Evolutionary conservation across 2,113 vertebrate species (phyloP), one percentile per base, ranked within the genome.

Genomic region (Neogobius melanostomus): DNA sequence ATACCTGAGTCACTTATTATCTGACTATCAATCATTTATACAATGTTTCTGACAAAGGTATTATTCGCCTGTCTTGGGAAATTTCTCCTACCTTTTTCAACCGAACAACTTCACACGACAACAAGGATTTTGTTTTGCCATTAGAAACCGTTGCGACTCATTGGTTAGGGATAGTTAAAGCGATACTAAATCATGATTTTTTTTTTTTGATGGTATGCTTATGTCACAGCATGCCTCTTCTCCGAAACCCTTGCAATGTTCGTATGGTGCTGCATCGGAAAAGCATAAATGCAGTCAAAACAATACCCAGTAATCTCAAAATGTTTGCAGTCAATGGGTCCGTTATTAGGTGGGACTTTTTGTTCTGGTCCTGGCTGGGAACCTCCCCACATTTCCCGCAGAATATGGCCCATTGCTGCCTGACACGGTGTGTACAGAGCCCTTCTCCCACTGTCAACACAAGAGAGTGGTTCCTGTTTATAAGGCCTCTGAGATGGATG

Each of bases 391-490:
- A 85, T 15, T 44, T 60, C 57, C 81, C 73, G 71, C 68, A 76
- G 85, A 76, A 80, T 87, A 80, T 87, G 79, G 87, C 86, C 86
- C 74, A 69, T 57, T 80, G 63, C 11, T 65, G 68, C 44, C 72
- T 69, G 71, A 85, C 75, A 72, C 71, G 68, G 7, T 84, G 84
- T 89, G 69, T 85, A 87, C 68, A 79, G 68, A 80, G 68, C 76
- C 69, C 81, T 66, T 75, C 74, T 82, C 81, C 82, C 77, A 71
- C 84, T 87, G 82, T 89, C 85, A 86, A 87, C 82, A 80, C 81
- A 62, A 42, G 78, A 59, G 71, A 89, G 83, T 85, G 84, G 83
- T 91, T 91, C 86, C 87, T 92, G 89, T 92, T 91, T 93, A 92
- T 84, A 71, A 59, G 54, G 75, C 53, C 15, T 53, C 47, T 6